These are phyloP conservation scores for Pantelozetes paolii DNA, from an alignment of 2,888 invertebrate species.

Conservation along the genomic window DNA sequence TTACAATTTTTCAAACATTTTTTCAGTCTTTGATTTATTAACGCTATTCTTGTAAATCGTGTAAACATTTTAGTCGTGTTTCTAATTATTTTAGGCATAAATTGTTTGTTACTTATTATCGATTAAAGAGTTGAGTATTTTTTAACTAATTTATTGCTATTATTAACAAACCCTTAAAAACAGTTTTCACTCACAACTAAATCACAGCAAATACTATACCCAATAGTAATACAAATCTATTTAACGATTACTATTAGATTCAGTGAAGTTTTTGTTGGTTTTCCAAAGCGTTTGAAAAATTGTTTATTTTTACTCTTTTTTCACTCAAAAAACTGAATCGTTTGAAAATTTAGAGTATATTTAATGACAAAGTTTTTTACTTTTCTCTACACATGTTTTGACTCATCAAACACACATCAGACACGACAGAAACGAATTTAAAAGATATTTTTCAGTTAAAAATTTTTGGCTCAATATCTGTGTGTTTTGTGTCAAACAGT, in stretches of 20 bases:
- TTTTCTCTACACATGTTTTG: conserved; percentile 24
- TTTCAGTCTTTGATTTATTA: conserved; percentile 16
- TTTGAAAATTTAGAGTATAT: conserved; percentile 5
- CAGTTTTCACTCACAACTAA: no score
- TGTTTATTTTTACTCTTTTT: not conserved
- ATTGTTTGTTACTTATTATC: conserved; percentile 5
- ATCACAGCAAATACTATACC: no score
- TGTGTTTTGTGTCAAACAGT: conserved; percentile 1
- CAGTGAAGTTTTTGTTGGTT: not conserved
- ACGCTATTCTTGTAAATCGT: conserved; percentile 15
- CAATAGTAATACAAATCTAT: no score
- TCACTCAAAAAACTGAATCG: not conserved
- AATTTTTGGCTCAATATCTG: conserved; percentile 9
- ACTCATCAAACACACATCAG: conserved; percentile 32
- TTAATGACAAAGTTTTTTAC: not conserved
- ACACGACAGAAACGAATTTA: not conserved
- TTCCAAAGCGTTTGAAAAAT: not conserved
- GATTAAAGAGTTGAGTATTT: conserved; percentile 22
- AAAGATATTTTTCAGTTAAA: not conserved
- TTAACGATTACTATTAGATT: no score
- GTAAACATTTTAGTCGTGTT: conserved; percentile 25
- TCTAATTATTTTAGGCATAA: conserved; percentile 33
- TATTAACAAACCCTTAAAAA: no score
- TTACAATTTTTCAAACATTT: conserved; percentile 29
- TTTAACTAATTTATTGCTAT: no score